phyloP scores from a whole-genome alignment of 2,888 invertebrate species.

The Dasypogon diadema region DNA sequence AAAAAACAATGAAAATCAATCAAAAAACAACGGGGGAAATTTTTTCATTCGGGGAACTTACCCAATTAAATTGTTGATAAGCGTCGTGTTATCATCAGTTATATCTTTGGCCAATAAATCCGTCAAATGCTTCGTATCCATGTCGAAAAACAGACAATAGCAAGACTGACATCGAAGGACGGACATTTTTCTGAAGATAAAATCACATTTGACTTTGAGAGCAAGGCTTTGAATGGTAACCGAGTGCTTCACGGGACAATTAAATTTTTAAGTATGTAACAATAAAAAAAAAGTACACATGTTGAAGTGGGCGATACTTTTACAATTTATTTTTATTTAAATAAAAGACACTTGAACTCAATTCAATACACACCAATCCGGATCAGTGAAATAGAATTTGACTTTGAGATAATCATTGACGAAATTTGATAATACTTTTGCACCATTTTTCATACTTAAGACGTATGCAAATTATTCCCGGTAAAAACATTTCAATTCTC shows the following conservation, averaged over 20 bases:
- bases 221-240: not conserved
- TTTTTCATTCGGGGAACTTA: constrained; percentile 22
- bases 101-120: not conserved
- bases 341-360: too few species aligned
- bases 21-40: constrained; percentile 7
- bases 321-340: too few species aligned
- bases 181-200: not conserved
- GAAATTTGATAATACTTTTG: too few species aligned
- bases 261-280: not conserved
- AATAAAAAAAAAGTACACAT: not conserved
- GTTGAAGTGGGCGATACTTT: not conserved
- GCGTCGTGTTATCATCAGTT: not conserved
- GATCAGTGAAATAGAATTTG: constrained; percentile 11
- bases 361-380: too few species aligned
- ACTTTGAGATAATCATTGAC: too few species aligned
- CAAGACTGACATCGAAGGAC: not conserved
- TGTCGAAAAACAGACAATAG: constrained; percentile 1
- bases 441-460: too few species aligned
- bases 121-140: constrained; percentile 7
- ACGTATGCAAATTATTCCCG: constrained; percentile 16
- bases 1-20: constrained; percentile 35
- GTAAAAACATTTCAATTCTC: constrained; percentile 33
- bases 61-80: constrained; percentile 30
- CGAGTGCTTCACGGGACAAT: not conserved
- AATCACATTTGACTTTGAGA: not conserved